Conservation (phyloP, 2,888 invertebrate genomes). For the Drosophila multiciliata region DNA sequence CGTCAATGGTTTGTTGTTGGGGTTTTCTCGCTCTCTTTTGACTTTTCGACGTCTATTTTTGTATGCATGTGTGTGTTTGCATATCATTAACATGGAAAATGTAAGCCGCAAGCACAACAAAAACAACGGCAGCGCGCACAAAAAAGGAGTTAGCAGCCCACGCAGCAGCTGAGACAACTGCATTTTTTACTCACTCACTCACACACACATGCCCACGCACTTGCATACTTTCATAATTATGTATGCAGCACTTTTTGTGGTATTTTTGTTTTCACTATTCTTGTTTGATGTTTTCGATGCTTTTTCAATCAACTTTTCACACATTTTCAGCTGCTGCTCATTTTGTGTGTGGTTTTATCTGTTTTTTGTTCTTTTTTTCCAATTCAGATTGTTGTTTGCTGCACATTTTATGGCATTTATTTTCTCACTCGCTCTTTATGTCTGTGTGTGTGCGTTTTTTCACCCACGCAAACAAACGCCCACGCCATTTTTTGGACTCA, state of each 20-base stretch:
- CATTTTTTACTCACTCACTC: slow-evolving; percentile 22
- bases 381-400: slow-evolving; percentile 29
- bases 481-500: slow-evolving; percentile 60
- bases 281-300: slow-evolving; percentile 67
- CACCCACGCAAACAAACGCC: slow-evolving; percentile 60
- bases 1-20: slow-evolving; percentile 5
- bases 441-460: slow-evolving; percentile 23
- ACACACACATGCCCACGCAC: slow-evolving; percentile 42
- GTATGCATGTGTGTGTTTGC: slow-evolving; percentile 56
- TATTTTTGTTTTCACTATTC: slow-evolving; percentile 25
- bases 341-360: slow-evolving; percentile 22
- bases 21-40: slow-evolving; percentile 45
- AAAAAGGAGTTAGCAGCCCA: slow-evolving; percentile 67
- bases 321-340: slow-evolving; percentile 47
- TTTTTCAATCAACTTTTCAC: slow-evolving; percentile 66
- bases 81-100: slow-evolving; percentile 73
- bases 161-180: slow-evolving; percentile 54
- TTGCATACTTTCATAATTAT: slow-evolving; percentile 54
- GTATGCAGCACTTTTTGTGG: slow-evolving; percentile 36
- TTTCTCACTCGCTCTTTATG: background rate
- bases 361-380: slow-evolving; percentile 15
- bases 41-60: slow-evolving; percentile 50
- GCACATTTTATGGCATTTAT: slow-evolving; percentile 48
- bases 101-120: slow-evolving; percentile 47
- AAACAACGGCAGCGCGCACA: background rate